Evolutionary conservation across 1,140 invertebrate genomes (phyloP).

Genomic region (Myzus persicae): DNA sequence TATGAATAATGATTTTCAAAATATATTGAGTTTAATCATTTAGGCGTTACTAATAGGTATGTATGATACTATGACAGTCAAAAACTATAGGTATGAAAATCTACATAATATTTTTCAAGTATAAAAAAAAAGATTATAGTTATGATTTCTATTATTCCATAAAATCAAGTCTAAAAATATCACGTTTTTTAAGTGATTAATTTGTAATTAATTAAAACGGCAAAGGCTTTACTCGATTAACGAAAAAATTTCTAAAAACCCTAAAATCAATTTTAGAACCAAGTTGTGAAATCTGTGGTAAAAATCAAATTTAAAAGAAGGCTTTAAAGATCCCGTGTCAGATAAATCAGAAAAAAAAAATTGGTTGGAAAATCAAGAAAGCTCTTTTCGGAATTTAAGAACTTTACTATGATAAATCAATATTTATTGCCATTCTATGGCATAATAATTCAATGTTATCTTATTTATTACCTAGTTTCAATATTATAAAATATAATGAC

Average conservation of each 20-base stretch:
- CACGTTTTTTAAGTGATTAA: neutral
- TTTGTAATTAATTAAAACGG: neutral
- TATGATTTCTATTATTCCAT: too few relatives aligned
- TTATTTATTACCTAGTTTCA: neutral
- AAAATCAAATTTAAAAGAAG: neutral
- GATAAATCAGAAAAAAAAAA: too few relatives aligned
- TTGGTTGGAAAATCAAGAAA: neutral
- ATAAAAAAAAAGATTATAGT: too few relatives aligned
- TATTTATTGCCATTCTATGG: neutral
- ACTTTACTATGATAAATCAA: neutral
- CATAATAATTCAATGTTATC: too few relatives aligned
- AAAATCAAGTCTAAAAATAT: too few relatives aligned
- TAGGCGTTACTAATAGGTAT: neutral
- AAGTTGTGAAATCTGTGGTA: neutral
- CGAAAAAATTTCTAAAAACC: neutral
- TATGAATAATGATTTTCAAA: neutral
- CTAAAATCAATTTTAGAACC: neutral
- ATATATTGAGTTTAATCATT: neutral
- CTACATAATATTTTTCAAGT: too few relatives aligned
- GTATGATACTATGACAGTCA: neutral
- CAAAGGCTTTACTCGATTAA: neutral
- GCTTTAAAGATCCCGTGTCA: neutral
- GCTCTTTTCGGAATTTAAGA: neutral
- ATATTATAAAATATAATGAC: neutral
- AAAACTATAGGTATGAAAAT: neutral